Conservation (phyloP, 2,113 vertebrate species). For the Apistogramma diplotaenia region DNA sequence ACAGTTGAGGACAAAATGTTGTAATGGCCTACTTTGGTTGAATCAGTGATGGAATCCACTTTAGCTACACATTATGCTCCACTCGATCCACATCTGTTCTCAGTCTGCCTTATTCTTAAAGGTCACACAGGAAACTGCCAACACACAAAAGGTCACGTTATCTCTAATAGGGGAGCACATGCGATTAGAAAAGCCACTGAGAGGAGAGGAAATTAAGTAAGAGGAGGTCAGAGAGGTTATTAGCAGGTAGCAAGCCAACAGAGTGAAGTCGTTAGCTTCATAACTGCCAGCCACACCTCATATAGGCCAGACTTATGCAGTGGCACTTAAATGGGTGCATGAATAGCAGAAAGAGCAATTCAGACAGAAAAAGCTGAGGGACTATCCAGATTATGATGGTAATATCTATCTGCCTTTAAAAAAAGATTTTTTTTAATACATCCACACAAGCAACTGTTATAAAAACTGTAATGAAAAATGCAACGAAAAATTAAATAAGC, state of each 20-base stretch:
- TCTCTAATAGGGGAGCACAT: constrained; percentile 59
- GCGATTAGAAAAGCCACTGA: constrained; percentile 62
- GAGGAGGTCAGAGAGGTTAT: constrained; percentile 17
- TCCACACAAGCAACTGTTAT: too few species aligned
- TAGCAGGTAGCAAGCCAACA: constrained; percentile 15
- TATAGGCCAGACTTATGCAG: neutral
- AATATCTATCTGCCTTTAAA: too few species aligned
- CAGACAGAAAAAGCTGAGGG: neutral
- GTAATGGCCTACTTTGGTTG: constrained; percentile 41
- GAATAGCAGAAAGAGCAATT: neutral
- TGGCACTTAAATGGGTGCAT: neutral
- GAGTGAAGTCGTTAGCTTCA: neutral
- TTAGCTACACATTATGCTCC: constrained; percentile 61
- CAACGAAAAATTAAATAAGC: too few species aligned
- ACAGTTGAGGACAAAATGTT: constrained; percentile 60
- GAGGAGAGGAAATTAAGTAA: constrained; percentile 19
- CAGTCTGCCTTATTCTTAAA: constrained; percentile 63
- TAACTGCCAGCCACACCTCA: neutral
- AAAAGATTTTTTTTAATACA: too few species aligned
- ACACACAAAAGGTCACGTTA: constrained; percentile 74
- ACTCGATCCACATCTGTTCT: constrained; percentile 63
- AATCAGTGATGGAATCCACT: constrained; percentile 45
- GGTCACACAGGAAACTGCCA: constrained; percentile 70
- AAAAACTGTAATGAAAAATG: too few species aligned
- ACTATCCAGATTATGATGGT: neutral